phyloP scores from a whole-genome alignment of 1,140 invertebrate genomes.

The Drosophila erecta region DNA sequence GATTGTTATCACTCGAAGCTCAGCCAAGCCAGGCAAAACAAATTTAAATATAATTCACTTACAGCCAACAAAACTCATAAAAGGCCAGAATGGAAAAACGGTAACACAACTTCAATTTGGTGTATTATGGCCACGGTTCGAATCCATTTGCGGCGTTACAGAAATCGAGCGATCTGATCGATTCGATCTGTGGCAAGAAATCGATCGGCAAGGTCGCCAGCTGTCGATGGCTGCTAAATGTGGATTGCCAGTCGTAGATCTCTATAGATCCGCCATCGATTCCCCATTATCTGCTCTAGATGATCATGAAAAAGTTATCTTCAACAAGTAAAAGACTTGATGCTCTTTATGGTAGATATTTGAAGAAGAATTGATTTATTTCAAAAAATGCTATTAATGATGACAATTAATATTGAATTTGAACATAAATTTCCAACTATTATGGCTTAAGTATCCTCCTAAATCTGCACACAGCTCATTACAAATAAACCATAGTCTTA shows the following conservation, averaged over 20 bases:
- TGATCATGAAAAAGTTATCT: background rate
- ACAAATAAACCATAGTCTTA: no score
- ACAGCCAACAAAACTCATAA: constrained; percentile 42
- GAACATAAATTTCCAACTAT: no score
- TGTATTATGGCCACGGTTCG: constrained; percentile 52
- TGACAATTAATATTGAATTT: no score
- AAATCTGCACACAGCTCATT: no score
- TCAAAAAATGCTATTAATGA: no score
- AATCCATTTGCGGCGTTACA: constrained; percentile 69
- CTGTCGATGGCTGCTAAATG: constrained; percentile 54
- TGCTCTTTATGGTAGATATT: background rate
- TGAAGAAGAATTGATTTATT: no score
- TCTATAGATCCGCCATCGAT: constrained; percentile 36
- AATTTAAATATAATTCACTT: constrained; percentile 78
- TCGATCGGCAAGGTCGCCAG: constrained; percentile 72
- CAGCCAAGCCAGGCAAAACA: constrained; percentile 61
- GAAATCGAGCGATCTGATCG: constrained; percentile 54
- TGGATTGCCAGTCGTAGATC: constrained; percentile 24
- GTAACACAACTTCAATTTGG: constrained; percentile 63
- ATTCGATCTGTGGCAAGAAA: constrained; percentile 42
- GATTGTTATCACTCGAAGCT: constrained; percentile 69
- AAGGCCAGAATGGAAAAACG: constrained; percentile 45
- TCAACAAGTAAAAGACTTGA: background rate
- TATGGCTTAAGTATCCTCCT: no score
- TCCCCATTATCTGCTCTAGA: constrained; percentile 1